Conservation (phyloP, 2,113 vertebrate genomes). For the Aspidoscelis tigris region DNA sequence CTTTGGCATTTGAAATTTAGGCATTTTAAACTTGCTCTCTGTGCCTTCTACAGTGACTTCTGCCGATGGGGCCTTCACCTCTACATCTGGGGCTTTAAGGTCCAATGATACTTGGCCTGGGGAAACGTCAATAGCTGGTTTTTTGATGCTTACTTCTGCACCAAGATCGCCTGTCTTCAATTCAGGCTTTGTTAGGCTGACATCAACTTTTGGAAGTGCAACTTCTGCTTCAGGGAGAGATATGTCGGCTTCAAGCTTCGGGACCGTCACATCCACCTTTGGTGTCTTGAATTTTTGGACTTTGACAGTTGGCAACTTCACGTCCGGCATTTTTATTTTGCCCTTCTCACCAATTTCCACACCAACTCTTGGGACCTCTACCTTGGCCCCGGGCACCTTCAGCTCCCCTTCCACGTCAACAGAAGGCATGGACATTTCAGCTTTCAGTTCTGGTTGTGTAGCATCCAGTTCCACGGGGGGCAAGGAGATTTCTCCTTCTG, state of each 20-base stretch:
- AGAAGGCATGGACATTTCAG: neutral
- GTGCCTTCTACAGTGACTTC: neutral
- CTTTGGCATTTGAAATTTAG: constrained; percentile 14
- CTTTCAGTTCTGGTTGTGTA: neutral
- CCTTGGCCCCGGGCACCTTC: too few species aligned
- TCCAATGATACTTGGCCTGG: neutral
- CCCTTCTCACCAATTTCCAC: too few species aligned
- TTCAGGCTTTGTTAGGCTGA: neutral
- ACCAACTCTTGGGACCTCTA: fast-evolving
- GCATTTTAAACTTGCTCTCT: neutral
- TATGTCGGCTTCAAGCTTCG: neutral
- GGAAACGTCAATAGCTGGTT: neutral
- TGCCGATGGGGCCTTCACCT: constrained; percentile 10
- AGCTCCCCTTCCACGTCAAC: too few species aligned
- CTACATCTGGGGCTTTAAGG: neutral
- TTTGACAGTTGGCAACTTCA: neutral
- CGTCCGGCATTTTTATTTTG: neutral
- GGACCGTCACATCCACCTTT: neutral
- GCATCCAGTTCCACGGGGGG: neutral
- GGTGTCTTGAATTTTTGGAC: fast-evolving
- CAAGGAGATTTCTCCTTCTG: too few species aligned
- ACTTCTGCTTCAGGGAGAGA: neutral
- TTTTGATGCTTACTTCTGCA: neutral
- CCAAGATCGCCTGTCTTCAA: neutral
- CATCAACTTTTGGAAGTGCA: neutral